These are phyloP conservation scores for Heterochromis multidens DNA, from an alignment of 2,113 vertebrate genomes.

Conservation along the genomic window DNA sequence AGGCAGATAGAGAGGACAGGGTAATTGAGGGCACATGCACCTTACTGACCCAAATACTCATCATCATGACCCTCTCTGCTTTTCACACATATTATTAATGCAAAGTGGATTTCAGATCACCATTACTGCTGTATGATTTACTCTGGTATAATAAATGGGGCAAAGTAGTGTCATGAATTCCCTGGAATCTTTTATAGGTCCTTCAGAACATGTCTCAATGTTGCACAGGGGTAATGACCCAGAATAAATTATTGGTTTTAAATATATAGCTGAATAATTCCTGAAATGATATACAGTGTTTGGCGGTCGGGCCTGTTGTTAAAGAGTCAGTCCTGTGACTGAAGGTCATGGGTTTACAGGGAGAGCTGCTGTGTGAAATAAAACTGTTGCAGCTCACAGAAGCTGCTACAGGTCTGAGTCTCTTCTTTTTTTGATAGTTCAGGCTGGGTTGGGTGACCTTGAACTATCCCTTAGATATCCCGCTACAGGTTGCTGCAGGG, in stretches of 20 bases:
- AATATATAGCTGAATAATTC: conserved; percentile 2
- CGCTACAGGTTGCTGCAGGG: not conserved
- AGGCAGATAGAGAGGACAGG: not conserved
- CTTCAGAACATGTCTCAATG: not conserved
- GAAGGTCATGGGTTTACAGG: not conserved
- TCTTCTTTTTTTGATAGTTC: not conserved
- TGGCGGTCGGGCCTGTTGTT: not conserved
- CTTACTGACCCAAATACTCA: not conserved
- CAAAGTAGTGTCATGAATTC: not conserved
- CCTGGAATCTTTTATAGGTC: conserved; percentile 4
- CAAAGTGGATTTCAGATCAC: conserved; percentile 24
- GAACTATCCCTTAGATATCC: not conserved
- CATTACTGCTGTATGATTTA: conserved; percentile 31
- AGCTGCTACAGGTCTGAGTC: not conserved
- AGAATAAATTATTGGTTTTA: conserved; percentile 14
- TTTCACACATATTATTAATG: conserved; percentile 17
- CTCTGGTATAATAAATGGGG: conserved; percentile 11
- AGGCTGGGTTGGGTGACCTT: not conserved
- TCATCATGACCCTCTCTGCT: not conserved
- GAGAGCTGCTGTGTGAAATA: not conserved
- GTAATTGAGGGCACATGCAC: conserved; percentile 28
- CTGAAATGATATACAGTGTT: not conserved
- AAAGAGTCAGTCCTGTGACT: not conserved
- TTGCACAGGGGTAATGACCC: conserved; percentile 3
- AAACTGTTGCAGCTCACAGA: not conserved